Evolutionary conservation across 2,888 invertebrate species (phyloP).

Genomic region (Anthrax anthrax): DNA sequence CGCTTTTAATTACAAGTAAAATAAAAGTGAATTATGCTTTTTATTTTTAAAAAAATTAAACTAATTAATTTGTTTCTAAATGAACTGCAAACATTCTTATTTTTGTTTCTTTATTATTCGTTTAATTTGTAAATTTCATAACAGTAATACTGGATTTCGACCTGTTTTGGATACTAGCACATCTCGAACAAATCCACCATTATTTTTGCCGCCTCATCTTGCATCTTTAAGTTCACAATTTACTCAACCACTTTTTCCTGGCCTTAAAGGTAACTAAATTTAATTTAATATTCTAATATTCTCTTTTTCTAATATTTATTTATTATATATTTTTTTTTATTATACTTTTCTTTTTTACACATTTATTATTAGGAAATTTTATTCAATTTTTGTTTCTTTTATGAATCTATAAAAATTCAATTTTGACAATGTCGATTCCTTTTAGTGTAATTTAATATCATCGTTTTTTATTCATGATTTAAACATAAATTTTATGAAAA

Average conservation of each 20-base stretch:
- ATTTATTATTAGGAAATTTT: not conserved
- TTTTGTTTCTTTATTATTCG: too few species aligned
- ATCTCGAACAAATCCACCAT: constrained; percentile 48
- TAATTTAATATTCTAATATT: too few species aligned
- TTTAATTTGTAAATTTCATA: constrained; percentile 20
- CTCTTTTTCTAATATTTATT: too few species aligned
- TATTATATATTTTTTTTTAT: too few species aligned
- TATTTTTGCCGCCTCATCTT: constrained; percentile 73
- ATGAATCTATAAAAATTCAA: constrained; percentile 5
- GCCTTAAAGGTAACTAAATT: constrained; percentile 52
- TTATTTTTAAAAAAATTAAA: too few species aligned
- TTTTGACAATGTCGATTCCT: not conserved
- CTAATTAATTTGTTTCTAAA: too few species aligned
- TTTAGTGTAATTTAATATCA: not conserved
- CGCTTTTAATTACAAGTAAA: too few species aligned
- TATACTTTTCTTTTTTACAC: not conserved
- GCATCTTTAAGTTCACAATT: constrained; percentile 57
- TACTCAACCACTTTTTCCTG: constrained; percentile 67
- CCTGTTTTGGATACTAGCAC: constrained; percentile 42
- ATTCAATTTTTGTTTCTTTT: constrained; percentile 2
- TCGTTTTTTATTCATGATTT: constrained; percentile 7
- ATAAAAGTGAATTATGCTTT: too few species aligned
- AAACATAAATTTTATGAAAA: constrained; percentile 10
- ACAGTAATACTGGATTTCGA: constrained; percentile 43
- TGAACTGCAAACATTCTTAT: too few species aligned